Conservation (phyloP, 2,113 vertebrate species). For the Mystacornis crossleyi region DNA sequence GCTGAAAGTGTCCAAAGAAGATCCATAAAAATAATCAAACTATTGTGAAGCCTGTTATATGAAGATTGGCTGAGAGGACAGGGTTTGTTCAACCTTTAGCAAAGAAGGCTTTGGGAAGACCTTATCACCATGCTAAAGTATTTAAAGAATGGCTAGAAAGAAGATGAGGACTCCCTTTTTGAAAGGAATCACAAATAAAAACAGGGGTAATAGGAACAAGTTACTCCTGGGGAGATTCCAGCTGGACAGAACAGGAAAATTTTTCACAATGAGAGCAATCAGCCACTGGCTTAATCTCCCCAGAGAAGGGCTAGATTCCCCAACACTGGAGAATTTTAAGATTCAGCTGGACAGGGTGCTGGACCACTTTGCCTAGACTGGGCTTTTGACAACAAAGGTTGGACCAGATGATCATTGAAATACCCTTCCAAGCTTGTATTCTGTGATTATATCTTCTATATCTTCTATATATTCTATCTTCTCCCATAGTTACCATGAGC, state of each 20-base stretch:
- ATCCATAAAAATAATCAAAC: not conserved
- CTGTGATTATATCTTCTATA: not conserved
- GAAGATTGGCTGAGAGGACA: not conserved
- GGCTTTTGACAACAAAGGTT: not conserved
- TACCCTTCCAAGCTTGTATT: not conserved
- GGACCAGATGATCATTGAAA: not conserved
- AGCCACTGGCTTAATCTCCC: rapidly evolving
- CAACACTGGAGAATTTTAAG: not conserved
- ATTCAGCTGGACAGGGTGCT: not conserved
- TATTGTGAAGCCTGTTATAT: not conserved
- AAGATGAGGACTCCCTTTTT: not conserved
- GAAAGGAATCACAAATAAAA: not conserved
- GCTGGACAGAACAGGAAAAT: not conserved
- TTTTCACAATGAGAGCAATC: not conserved
- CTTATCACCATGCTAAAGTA: not conserved
- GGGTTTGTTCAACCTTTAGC: not conserved
- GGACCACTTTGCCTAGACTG: not conserved
- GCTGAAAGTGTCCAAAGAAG: not conserved
- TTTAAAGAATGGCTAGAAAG: not conserved
- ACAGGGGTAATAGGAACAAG: not conserved
- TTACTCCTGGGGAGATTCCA: not conserved
- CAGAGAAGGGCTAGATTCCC: not conserved
- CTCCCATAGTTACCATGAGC: not conserved
- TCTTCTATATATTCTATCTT: not conserved
- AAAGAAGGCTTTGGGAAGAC: not conserved